phyloP scores from a whole-genome alignment of 2,888 invertebrate genomes.

The Lymantria monacha region DNA sequence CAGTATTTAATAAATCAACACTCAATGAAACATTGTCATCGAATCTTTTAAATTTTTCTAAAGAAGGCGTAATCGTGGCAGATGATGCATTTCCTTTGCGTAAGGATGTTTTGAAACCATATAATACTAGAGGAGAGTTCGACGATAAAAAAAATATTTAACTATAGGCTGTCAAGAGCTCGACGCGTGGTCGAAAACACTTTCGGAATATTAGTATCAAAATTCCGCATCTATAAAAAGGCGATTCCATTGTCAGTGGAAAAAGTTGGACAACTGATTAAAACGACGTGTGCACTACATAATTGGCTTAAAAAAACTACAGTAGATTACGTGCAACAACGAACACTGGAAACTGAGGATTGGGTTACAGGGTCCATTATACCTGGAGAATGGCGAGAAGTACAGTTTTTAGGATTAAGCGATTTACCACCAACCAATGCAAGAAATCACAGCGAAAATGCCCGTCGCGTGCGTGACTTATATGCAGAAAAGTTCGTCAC shows the following conservation, averaged over 20 bases:
- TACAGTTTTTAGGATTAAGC: not conserved
- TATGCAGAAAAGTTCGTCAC: conserved; percentile 26
- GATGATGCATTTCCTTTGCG: conserved; percentile 29
- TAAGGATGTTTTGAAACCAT: conserved; percentile 17
- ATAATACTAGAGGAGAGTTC: conserved; percentile 1
- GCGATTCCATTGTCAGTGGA: conserved; percentile 8
- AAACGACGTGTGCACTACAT: conserved; percentile 27
- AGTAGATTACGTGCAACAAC: too few species aligned
- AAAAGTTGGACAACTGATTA: conserved; percentile 23
- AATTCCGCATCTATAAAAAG: conserved; percentile 13
- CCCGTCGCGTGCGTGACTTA: conserved; percentile 18
- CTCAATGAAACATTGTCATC: conserved; percentile 14
- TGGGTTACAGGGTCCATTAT: conserved; percentile 7
- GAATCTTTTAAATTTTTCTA: conserved; percentile 15
- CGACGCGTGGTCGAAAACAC: conserved; percentile 24
- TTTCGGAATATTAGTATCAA: conserved; percentile 26
- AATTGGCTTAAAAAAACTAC: conserved; percentile 20
- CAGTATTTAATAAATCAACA: conserved; percentile 13
- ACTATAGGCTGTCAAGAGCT: conserved; percentile 30
- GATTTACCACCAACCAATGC: not conserved
- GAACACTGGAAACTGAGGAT: conserved; percentile 3
- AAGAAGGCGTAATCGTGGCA: conserved; percentile 18
- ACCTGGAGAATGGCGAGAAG: conserved; percentile 9
- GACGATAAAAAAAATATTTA: conserved; percentile 23
- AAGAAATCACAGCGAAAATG: not conserved